Conservation (phyloP, 2,113 vertebrate species). For the Gallinago media region DNA sequence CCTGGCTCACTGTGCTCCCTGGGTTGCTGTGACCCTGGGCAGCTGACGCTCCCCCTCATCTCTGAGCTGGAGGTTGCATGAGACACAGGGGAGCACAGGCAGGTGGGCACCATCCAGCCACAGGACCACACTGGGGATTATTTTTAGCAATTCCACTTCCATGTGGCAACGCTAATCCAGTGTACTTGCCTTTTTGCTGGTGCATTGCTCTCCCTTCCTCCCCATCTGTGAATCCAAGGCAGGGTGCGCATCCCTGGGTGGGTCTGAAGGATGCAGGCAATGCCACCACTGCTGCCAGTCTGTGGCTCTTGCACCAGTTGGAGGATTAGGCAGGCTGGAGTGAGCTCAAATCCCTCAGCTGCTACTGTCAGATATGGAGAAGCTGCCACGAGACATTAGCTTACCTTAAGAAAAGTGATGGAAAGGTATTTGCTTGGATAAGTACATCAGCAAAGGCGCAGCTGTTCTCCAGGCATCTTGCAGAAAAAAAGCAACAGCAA, state of each 20-base stretch:
- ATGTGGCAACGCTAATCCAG: background rate
- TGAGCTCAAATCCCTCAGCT: slow-evolving; percentile 16
- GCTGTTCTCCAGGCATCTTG: background rate
- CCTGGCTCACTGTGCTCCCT: background rate
- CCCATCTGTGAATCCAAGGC: background rate
- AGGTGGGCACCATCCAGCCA: background rate
- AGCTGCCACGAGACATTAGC: background rate
- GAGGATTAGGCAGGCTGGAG: slow-evolving; percentile 32
- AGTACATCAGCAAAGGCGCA: background rate
- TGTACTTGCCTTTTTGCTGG: background rate
- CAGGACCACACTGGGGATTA: accelerated
- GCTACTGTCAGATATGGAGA: background rate
- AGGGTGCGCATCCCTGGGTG: background rate
- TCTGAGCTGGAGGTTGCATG: background rate
- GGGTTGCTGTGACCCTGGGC: background rate
- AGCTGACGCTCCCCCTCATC: background rate
- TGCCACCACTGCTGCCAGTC: background rate
- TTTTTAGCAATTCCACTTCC: background rate
- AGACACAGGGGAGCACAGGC: background rate
- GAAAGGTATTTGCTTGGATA: background rate
- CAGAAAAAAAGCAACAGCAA: background rate
- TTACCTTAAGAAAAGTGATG: background rate
- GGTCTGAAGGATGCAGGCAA: background rate
- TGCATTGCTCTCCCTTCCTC: background rate
- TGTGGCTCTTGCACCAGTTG: background rate